Base-by-base conservation (phyloP, 2,888 invertebrate genomes). In the Parelbella ahira region DNA sequence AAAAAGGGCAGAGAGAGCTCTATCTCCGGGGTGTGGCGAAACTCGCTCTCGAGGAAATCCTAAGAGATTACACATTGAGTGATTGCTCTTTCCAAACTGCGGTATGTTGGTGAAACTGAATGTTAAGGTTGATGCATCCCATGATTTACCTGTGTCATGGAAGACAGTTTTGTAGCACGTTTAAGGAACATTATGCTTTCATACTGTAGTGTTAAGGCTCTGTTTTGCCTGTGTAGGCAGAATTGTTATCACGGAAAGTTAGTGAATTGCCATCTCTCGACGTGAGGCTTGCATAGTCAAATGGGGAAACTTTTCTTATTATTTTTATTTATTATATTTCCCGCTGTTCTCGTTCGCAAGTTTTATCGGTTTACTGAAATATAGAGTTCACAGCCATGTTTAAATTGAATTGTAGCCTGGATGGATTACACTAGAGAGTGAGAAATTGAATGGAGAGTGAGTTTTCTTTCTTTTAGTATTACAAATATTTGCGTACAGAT, bases 221-320 rank as follows among this genome's bases (percentile, higher is more conserved):
- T 11, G 12, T 43, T 36, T 36, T 12, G 2, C 3, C 2, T 8
- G 28, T 3, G 7, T 12, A 6, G 5, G 8, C 3, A 7, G 11
- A 10, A 24, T 36, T 42, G 38, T 21, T 34, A 38, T 42, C 33
- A 30, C 64, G 61, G 60, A 71, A 69, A 73, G 54, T 71, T 71
- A 54, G 66, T 64, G 60, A 63, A 72, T 71, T 67, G 64, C 68
- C 60, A 62, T 69, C 67, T 67, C 69, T 61, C 66, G 60, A 63
- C 64, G 62, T 66, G 68, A 71, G 60, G 62, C 57, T 60, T 68
- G 66, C 65, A 58, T 62, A 65, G 59, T 59, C 52, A 72, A 78
- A 84, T 80, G 81, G 79, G 72, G 66, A 84, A 87, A 87, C 70
- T 87, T 87, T 86, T 77, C 77, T 76, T 82, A 83, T 83, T 82